These are phyloP conservation scores for Lagenorhynchus albirostris DNA, from an alignment of 2,113 vertebrate genomes.

Conservation along the genomic window DNA sequence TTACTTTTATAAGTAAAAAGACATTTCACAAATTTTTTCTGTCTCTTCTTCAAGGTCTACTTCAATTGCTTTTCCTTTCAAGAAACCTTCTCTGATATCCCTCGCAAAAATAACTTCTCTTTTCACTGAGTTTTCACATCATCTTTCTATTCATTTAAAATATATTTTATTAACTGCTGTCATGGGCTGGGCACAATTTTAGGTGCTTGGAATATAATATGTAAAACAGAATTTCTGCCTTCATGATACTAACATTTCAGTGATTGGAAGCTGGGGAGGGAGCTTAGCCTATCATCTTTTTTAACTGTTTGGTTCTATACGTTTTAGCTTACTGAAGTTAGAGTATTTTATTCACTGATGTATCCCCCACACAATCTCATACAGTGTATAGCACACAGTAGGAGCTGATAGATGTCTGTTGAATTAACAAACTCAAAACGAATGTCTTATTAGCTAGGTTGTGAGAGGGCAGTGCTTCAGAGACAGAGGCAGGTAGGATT, in stretches of 20 bases:
- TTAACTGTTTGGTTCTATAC: background rate
- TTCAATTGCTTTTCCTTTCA: background rate
- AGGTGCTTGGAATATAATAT: background rate
- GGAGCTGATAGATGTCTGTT: background rate
- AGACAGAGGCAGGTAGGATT: background rate
- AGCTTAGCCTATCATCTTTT: background rate
- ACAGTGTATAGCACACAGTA: background rate
- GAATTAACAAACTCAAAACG: slow-evolving; percentile 5
- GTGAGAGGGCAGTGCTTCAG: background rate
- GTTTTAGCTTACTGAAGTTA: background rate
- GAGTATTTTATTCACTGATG: background rate
- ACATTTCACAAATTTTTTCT: background rate
- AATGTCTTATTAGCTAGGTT: background rate
- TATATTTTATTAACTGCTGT: background rate
- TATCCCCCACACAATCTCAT: background rate
- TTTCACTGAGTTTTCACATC: background rate
- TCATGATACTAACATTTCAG: background rate
- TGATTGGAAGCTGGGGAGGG: background rate
- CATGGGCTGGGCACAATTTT: background rate
- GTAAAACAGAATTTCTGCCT: background rate
- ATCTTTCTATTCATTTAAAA: background rate
- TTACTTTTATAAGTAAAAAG: background rate
- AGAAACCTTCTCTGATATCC: background rate
- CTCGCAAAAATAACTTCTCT: background rate
- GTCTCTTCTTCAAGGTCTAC: background rate